These are phyloP conservation scores for Microplitis mediator DNA, from an alignment of 1,140 invertebrate species.

Conservation along the genomic window DNA sequence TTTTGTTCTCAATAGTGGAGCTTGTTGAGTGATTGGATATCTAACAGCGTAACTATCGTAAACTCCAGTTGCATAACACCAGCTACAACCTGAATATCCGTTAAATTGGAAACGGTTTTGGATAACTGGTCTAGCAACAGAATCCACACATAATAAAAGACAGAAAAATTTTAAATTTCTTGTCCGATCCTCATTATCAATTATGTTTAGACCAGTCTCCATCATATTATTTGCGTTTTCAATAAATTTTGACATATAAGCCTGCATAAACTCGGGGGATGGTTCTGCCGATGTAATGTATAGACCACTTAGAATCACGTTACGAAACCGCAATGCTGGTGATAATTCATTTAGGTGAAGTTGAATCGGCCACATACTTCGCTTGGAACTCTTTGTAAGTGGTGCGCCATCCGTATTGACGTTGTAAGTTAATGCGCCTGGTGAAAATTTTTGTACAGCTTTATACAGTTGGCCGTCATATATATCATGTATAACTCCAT, in stretches of 20 bases:
- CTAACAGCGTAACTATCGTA: slow-evolving; percentile 6
- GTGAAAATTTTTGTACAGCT: slow-evolving; percentile 1
- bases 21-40: slow-evolving; percentile 26
- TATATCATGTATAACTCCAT: slow-evolving; percentile 18
- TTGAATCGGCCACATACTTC: slow-evolving; percentile 29
- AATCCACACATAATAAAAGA: slow-evolving; percentile 15
- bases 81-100: slow-evolving; percentile 33
- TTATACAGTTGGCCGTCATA: slow-evolving; percentile 16
- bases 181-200: neutral
- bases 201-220: slow-evolving; percentile 9
- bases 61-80: slow-evolving; percentile 32
- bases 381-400: slow-evolving; percentile 24
- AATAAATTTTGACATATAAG: slow-evolving; percentile 23
- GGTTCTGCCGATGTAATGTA: neutral
- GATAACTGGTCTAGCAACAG: slow-evolving; percentile 24
- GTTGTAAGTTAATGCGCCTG: slow-evolving; percentile 20
- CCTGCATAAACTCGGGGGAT: slow-evolving; percentile 20
- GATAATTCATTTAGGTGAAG: slow-evolving; percentile 32
- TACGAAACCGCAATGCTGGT: slow-evolving; percentile 7
- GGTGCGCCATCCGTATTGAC: slow-evolving; percentile 32
- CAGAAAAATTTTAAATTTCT: slow-evolving; percentile 21
- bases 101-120: slow-evolving; percentile 25
- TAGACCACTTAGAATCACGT: slow-evolving; percentile 20
- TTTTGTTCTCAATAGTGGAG: slow-evolving; percentile 21
- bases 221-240: slow-evolving; percentile 20